These are phyloP conservation scores for Acrobasis repandana DNA, from an alignment of 2,888 invertebrate genomes.

Conservation along the genomic window DNA sequence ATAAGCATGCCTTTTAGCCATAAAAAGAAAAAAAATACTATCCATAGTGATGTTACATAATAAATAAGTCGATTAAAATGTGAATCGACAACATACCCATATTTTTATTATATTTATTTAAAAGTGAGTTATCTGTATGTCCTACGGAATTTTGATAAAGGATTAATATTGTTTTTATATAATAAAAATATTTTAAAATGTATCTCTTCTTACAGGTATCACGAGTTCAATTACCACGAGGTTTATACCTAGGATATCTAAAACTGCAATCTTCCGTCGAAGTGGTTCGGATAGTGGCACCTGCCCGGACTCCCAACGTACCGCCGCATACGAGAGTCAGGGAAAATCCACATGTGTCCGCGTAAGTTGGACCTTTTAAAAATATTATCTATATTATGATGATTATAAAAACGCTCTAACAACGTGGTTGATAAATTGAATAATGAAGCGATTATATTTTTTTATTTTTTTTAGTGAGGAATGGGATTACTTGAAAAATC, in stretches of 20 bases:
- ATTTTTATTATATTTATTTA: not conserved
- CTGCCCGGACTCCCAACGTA: constrained; percentile 95
- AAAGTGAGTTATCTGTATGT: no score
- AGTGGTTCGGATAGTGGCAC: constrained; percentile 95
- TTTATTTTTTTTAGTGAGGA: constrained; percentile 89
- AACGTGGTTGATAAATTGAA: not conserved
- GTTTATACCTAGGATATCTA: constrained; percentile 97
- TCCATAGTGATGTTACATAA: not conserved
- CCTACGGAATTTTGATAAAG: no score
- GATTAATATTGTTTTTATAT: no score
- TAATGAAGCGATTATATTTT: constrained; percentile 12
- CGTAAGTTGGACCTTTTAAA: constrained; percentile 82
- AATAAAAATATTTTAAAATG: no score
- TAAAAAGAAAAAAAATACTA: not conserved
- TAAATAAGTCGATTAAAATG: not conserved
- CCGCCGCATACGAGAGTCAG: constrained; percentile 96
- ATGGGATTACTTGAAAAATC: constrained; percentile 94
- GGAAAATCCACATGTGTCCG: constrained; percentile 97
- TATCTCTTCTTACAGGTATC: constrained; percentile 88
- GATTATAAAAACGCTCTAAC: no score
- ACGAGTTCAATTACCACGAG: constrained; percentile 90
- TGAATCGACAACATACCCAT: not conserved
- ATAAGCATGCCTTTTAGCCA: not conserved
- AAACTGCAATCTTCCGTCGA: constrained; percentile 98
- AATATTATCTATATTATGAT: not conserved